Evolutionary conservation across 2,113 vertebrate species (phyloP), one percentile per base, ranked within the genome.

Genomic region (Corythaeola cristata): DNA sequence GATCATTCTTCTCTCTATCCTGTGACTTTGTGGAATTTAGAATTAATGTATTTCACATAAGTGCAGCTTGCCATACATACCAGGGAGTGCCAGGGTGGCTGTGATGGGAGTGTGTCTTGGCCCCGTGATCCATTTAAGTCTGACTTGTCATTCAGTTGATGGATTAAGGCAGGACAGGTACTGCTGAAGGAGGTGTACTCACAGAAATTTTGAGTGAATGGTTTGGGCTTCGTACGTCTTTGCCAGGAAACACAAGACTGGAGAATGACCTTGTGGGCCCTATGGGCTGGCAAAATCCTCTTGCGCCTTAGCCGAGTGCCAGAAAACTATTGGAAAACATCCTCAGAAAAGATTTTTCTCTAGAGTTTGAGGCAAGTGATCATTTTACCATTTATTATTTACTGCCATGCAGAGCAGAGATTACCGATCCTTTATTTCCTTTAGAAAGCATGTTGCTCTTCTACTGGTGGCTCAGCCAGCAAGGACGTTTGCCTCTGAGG

Each of bases 31-130:
- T 33, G 64, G 32, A 24, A 6, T 12, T 50, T 11, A 22, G 15
- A 32, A 8, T 47, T 11, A 33, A 16, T 0, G 2, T 19, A 9
- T 77, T 37, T 26, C 27, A 21, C 11, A 18, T 9, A 22, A 30
- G 15, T 1, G 8, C 15, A 9, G 9, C 12, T 45, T n/a, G 47
- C 69, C 3, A 1, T 8, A 6, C 5, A 0, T 19, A 15, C 23
- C 23, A 20, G 19, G 35, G 44, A 10, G 26, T 7, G 16, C 9
- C 7, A 11, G 24, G 12, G 20, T 45, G 64, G 32, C 58, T 23
- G 81, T 18, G 30, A 2, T 5, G 19, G 39, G n/a, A 15, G 30
- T 1, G 3, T 5, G 64, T 35, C 50, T 30, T 44, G 69, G 32
- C 45, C 44, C 27, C 14, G 23, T 16, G 58, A 22, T 52, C 39